Evolutionary conservation across 2,797 vertebrate genomes (phyloP), one percentile per base, ranked within the genome.

Genomic region (Margarornis squamiger): DNA sequence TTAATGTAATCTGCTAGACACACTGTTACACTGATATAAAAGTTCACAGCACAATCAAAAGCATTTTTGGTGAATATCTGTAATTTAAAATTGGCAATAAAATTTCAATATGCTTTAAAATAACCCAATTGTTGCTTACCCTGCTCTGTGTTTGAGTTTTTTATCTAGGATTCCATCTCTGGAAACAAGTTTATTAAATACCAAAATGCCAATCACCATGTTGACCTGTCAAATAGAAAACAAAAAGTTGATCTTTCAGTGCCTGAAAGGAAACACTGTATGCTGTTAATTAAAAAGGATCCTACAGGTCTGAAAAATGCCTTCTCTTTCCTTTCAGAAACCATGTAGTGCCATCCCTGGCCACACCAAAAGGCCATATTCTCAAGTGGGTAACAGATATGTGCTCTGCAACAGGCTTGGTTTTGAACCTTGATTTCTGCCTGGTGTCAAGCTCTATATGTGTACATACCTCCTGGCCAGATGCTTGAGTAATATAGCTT

Each of bases 131-230:
- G 83, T 96, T 96, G 97, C 99, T 99, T 99, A 99, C 99, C 99
- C 99, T 82, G 99, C 99, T 98, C 99, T 98, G 97, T 99, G 99
- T 98, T 99, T 99, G 97, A 99, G 98, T 97, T 99, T 99, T 98
- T 99, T 99, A 98, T 99, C 99, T 98, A 99, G 98, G 95, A 99
- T 99, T 93, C 99, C 99, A 97, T 99, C 99, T 98, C 99, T 99
- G 97, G 99, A 99, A 98, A 99, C 99, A 97, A 99, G 98, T 97
- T 99, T 99, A 98, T 99, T 99, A 98, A 99, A 99, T 96, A 99
- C 99, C 98, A 99, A 98, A 98, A 99, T 99, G 96, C 99, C 99
- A 96, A 99, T 99, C 98, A 99, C 99, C 99, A 99, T 99, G 98
- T 99, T 99, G 97, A 99, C 99, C 99, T 99, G 98, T 93, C 96